Evolutionary conservation across 2,888 invertebrate genomes (phyloP).

Genomic region (Chrysodeixis includens): DNA sequence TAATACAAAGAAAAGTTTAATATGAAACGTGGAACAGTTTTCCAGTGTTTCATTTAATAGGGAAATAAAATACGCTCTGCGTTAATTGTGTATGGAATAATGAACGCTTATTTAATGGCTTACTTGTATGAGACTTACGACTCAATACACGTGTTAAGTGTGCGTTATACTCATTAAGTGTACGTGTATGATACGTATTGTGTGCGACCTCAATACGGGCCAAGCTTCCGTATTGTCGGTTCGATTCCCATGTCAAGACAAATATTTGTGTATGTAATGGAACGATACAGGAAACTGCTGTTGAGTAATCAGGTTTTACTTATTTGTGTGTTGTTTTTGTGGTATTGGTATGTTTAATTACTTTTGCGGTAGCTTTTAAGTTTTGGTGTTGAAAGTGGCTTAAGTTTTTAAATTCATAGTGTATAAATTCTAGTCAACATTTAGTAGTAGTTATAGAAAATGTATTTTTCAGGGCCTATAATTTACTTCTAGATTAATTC

Average conservation of each 20-base stretch:
- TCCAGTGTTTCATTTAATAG: background rate
- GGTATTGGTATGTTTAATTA: background rate
- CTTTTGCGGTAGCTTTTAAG: background rate
- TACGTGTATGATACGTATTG: background rate
- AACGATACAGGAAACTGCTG: conserved; percentile 26
- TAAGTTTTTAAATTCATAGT: too few relatives aligned
- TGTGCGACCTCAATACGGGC: background rate
- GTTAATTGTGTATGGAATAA: conserved; percentile 3
- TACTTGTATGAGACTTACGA: too few relatives aligned
- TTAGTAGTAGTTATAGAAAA: background rate
- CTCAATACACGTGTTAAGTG: conserved; percentile 3
- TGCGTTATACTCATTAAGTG: too few relatives aligned
- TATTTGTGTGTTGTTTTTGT: background rate
- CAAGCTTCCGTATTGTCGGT: conserved; percentile 5
- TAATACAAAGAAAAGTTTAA: background rate
- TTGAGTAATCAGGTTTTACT: background rate
- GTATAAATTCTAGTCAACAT: too few relatives aligned
- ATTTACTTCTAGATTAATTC: too few relatives aligned
- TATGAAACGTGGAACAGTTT: background rate
- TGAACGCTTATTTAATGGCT: background rate
- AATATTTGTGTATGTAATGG: conserved; percentile 54
- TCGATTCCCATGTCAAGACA: conserved; percentile 42
- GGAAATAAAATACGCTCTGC: background rate
- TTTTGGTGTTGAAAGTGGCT: too few relatives aligned
- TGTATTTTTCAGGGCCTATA: too few relatives aligned